phyloP scores from a whole-genome alignment of 2,113 vertebrate genomes.

The Lepus timidus region DNA sequence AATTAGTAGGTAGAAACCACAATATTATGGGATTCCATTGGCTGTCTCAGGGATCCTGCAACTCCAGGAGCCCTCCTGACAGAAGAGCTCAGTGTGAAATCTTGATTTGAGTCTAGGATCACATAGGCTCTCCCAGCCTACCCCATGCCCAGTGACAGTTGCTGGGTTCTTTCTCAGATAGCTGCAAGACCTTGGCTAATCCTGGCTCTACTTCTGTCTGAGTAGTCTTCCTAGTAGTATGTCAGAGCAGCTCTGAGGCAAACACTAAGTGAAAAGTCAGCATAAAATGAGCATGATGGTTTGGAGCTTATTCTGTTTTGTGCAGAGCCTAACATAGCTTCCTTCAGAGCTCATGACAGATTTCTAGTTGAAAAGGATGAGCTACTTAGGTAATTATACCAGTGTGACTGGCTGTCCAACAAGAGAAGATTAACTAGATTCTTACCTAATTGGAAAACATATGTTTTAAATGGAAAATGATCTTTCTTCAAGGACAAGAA shows the following conservation, averaged over 20 bases:
- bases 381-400: not conserved
- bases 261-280: not conserved
- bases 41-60: not conserved
- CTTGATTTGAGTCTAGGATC: not conserved
- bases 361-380: not conserved
- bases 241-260: not conserved
- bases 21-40: not conserved
- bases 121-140: not conserved
- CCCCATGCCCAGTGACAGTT: not conserved
- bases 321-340: not conserved
- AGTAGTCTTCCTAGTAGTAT: not conserved
- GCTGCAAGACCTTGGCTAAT: not conserved
- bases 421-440: not conserved
- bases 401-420: not conserved
- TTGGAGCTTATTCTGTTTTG: not conserved
- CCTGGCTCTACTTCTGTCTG: not conserved
- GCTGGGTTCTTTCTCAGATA: not conserved
- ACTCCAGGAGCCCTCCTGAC: not conserved
- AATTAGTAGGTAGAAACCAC: slow-evolving; percentile 57
- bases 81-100: not conserved
- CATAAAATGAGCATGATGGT: not conserved
- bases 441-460: not conserved
- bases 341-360: not conserved
- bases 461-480: not conserved
- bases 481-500: not conserved